Evolutionary conservation across 2,113 vertebrate genomes (phyloP).

Genomic region (Xiphophorus hellerii): DNA sequence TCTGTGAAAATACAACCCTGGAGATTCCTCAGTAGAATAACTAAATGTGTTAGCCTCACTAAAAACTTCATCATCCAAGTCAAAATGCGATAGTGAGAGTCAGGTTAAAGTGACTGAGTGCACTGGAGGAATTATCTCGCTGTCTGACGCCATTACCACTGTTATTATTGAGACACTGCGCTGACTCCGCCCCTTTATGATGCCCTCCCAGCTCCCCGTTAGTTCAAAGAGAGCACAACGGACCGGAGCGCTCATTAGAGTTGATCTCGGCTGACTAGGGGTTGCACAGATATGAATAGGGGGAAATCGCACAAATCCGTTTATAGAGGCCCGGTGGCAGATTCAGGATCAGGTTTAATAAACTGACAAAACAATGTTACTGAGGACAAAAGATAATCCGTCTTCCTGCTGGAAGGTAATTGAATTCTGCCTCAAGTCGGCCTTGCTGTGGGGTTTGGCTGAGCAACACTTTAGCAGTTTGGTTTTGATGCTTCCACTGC

Average conservation of each 20-base stretch:
- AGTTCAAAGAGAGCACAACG: constrained; percentile 21
- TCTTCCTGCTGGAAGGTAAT: background rate
- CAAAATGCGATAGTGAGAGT: constrained; percentile 13
- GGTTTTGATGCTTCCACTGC: no score
- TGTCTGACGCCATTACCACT: constrained; percentile 54
- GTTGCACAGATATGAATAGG: constrained; percentile 59
- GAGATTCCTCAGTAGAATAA: no score
- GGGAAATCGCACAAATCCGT: constrained; percentile 56
- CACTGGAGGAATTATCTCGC: constrained; percentile 47
- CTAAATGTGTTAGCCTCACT: background rate
- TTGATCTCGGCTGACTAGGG: constrained; percentile 51
- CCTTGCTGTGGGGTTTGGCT: background rate
- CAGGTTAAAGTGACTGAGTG: constrained; percentile 32
- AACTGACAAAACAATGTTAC: constrained; percentile 22
- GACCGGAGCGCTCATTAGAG: constrained; percentile 51
- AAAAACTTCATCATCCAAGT: constrained; percentile 15
- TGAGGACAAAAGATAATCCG: constrained; percentile 6
- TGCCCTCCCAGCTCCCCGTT: constrained; percentile 17
- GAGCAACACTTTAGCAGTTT: background rate
- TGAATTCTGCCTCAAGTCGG: constrained; percentile 1
- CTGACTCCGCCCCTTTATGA: constrained; percentile 25
- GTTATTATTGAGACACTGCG: constrained; percentile 34
- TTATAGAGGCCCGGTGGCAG: constrained; percentile 43
- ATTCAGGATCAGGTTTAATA: constrained; percentile 16
- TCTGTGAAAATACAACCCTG: no score